phyloP scores from a whole-genome alignment of 2,113 vertebrate genomes.

The Campylomormyrus tamandua region DNA sequence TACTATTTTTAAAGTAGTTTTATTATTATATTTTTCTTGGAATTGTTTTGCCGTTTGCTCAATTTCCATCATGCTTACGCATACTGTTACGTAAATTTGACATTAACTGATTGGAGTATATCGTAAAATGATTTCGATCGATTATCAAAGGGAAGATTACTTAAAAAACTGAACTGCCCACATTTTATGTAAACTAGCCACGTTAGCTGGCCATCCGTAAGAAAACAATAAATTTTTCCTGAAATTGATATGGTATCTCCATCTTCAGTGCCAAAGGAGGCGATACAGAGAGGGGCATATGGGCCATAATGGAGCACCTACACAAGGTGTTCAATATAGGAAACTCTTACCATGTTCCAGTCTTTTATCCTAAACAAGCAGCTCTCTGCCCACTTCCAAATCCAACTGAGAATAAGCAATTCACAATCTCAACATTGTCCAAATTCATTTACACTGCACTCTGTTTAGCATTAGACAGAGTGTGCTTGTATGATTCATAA shows the following conservation, averaged over 20 bases:
- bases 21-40: too few species aligned
- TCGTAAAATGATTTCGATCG: too few species aligned
- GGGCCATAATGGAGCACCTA: neutral
- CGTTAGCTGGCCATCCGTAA: too few species aligned
- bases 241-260: neutral
- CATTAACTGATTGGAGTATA: too few species aligned
- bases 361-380: neutral
- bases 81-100: too few species aligned
- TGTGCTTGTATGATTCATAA: neutral
- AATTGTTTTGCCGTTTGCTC: too few species aligned
- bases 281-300: neutral
- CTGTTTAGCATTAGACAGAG: neutral
- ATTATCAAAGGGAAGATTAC: too few species aligned
- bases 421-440: neutral
- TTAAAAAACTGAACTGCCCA: too few species aligned
- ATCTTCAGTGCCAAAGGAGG: neutral
- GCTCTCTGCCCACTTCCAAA: neutral
- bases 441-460: neutral
- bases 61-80: too few species aligned
- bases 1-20: too few species aligned
- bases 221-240: too few species aligned
- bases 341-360: neutral
- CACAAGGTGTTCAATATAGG: neutral
- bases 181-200: too few species aligned
- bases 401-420: neutral